Base-by-base conservation (phyloP, 2,888 invertebrate genomes). In the Caenorhabditis imperialis region DNA sequence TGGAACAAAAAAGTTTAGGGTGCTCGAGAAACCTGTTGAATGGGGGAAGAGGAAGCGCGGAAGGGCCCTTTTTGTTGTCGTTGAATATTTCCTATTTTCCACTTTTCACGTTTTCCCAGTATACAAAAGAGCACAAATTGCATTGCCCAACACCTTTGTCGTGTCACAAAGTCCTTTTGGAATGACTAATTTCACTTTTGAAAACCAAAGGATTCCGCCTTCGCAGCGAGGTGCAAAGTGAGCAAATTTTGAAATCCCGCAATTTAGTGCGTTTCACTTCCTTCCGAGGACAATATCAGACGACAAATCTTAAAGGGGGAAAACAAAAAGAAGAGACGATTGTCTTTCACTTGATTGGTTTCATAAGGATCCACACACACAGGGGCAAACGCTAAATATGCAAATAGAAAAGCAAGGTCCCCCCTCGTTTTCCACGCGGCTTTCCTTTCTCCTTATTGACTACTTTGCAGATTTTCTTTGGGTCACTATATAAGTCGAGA, bases 311-410 rank as follows among this genome's bases (percentile, higher is more conserved):
- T 54, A 25, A 38, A 38, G 18, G 25, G 33, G 44, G 57, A 57
- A 50, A 48, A 65, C 55, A 65, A 65, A 55, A 51, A 51, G 37
- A 47, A 10, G n/a, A n/a, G 53, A 35, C 67, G 67, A 67, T 67
- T 67, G 67, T 67, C 67, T 67, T 67, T 57, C 67, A 67, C 67
- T 67, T 67, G 67, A 57, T 67, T 67, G 67, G 57, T 57, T 67
- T 67, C 67, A 67, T 67, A 67, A 67, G 38, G 67, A 67, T 67
- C n/a, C n/a, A n/a, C n/a, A n/a, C n/a, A n/a, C n/a, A n/a, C n/a
- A n/a, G n/a, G 67, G 45, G 67, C 67, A 67, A 67, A 50, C 50
- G 44, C 67, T 67, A 57, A 67, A 67, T 67, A 67, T 67, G 67
- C 67, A 67, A 67, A 67, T 58, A 67, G 67, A 67, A 58, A 67